Conservation (phyloP, 2,888 invertebrate genomes). For the Fabriciana adippe region DNA sequence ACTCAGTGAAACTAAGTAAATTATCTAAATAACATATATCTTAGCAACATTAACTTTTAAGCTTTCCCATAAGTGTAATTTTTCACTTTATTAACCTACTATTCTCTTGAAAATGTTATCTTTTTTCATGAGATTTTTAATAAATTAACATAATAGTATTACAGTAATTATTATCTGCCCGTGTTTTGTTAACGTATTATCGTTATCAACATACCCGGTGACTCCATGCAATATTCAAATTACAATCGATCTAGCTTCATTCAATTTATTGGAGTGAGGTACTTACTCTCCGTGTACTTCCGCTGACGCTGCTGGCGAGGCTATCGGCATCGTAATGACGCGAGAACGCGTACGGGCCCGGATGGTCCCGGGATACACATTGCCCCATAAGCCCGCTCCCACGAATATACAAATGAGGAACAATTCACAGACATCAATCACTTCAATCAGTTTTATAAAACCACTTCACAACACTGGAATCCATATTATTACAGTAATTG, state of each 20-base stretch:
- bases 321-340: constrained; percentile 77
- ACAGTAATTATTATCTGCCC: no score
- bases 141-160: no score
- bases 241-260: not conserved
- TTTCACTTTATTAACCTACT: no score
- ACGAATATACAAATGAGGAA: constrained; percentile 43
- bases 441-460: constrained; percentile 19
- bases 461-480: constrained; percentile 16
- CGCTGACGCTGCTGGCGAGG: constrained; percentile 67
- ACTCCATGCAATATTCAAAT: not conserved
- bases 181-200: no score
- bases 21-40: no score
- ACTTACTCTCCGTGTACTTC: constrained; percentile 62
- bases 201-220: not conserved
- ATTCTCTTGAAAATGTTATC: no score
- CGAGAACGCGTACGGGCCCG: constrained; percentile 73
- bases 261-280: not conserved
- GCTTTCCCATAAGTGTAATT: no score
- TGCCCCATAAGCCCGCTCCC: constrained; percentile 85
- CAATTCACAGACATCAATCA: constrained; percentile 41
- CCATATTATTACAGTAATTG: constrained; percentile 7
- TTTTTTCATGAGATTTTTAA: no score
- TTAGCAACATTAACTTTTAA: no score
- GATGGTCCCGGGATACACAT: constrained; percentile 86
- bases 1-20: no score